Evolutionary conservation across 2,888 invertebrate species (phyloP).

Genomic region (Orthonychiurus folsomi): DNA sequence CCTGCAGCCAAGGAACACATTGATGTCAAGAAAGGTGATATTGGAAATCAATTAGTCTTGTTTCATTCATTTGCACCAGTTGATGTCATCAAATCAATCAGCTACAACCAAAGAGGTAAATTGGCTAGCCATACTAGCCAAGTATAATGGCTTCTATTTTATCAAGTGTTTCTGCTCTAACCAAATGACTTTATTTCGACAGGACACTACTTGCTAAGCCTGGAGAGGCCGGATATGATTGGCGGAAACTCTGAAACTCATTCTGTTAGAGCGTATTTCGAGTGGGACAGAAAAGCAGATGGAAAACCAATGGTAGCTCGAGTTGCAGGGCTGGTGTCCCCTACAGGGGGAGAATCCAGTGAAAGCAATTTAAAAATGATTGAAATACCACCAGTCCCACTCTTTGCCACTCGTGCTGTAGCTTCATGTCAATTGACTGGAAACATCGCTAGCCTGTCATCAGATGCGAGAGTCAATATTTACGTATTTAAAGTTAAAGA

Average conservation of each 20-base stretch:
- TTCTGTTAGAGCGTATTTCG: constrained; percentile 60
- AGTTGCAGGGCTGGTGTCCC: constrained; percentile 65
- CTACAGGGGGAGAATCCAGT: constrained; percentile 56
- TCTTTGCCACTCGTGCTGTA: constrained; percentile 39
- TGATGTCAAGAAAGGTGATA: constrained; percentile 10
- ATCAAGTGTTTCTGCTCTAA: too few relatives aligned
- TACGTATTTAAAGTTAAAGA: constrained; percentile 36
- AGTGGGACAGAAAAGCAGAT: constrained; percentile 55
- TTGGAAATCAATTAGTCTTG: constrained; percentile 17
- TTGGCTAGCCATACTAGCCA: too few relatives aligned
- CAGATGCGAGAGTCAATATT: constrained; percentile 25
- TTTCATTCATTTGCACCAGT: constrained; percentile 57
- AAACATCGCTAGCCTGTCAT: constrained; percentile 41
- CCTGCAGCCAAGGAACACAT: background rate
- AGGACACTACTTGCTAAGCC: constrained; percentile 58
- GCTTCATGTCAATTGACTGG: constrained; percentile 43
- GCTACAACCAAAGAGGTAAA: constrained; percentile 58
- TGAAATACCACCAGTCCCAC: constrained; percentile 43
- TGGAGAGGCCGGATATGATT: constrained; percentile 47
- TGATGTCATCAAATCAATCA: constrained; percentile 58
- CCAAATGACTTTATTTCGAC: constrained; percentile 31
- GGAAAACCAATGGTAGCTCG: constrained; percentile 52
- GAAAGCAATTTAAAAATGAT: constrained; percentile 45
- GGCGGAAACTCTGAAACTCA: constrained; percentile 48
- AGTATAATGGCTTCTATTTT: too few relatives aligned